phyloP scores from a whole-genome alignment of 2,797 vertebrate species.

The Hemitrygon akajei region DNA sequence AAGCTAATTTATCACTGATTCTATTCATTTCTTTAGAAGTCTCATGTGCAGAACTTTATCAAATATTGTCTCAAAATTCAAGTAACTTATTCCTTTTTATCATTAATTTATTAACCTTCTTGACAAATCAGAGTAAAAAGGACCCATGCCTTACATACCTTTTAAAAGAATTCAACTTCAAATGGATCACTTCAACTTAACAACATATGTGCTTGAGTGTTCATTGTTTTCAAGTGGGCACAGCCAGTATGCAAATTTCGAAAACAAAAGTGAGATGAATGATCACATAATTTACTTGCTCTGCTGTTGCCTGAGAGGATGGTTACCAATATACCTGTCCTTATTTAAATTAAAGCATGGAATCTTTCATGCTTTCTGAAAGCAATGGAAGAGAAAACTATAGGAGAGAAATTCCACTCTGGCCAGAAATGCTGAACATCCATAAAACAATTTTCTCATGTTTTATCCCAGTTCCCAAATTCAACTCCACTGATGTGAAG shows the following conservation, averaged over 20 bases:
- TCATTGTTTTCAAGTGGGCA: neutral
- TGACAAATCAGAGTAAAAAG: neutral
- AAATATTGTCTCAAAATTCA: neutral
- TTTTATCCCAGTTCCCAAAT: no score
- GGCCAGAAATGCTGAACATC: no score
- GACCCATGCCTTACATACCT: neutral
- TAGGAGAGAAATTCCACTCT: no score
- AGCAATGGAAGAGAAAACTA: neutral
- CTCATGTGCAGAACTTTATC: neutral
- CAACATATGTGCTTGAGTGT: neutral
- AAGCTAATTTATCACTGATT: constrained; percentile 3
- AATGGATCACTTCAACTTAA: neutral
- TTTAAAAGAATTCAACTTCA: neutral
- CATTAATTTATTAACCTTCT: neutral
- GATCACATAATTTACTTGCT: neutral
- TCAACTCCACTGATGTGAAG: no score
- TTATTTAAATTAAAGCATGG: neutral
- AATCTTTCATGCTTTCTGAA: neutral
- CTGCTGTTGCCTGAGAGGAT: neutral
- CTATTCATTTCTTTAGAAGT: neutral
- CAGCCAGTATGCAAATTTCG: neutral
- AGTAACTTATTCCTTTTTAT: neutral
- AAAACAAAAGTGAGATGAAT: neutral
- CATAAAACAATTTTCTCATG: no score
- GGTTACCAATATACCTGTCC: neutral